A percentile compares a stretch with the other conserved stretches of the same genome.
Evolutionary conservation across 92 coral and sea anemone genomes (phyloP).

Genomic region (Palythoa grandis): DNA sequence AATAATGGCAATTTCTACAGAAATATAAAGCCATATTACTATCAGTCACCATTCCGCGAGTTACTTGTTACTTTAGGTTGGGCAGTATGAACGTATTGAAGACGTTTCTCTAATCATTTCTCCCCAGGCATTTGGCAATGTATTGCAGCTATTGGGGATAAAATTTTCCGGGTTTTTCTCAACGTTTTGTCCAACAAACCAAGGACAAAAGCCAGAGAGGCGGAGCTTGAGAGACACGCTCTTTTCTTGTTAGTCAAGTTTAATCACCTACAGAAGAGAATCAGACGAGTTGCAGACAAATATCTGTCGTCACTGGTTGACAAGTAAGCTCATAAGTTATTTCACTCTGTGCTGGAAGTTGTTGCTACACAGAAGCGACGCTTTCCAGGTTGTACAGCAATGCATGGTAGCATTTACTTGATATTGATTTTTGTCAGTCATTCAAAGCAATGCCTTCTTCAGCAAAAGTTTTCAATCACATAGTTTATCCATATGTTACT

Average conservation of each 20-base stretch:
- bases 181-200: slow-evolving; percentile 85
- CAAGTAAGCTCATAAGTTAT: slow-evolving; percentile 61
- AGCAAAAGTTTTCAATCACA: too few species aligned
- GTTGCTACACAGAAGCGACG: neutral
- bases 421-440: neutral
- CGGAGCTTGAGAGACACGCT: slow-evolving; percentile 91
- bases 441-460: neutral
- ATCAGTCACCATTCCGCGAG: too few species aligned
- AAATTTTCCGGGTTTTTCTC: slow-evolving; percentile 87
- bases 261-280: slow-evolving; percentile 85
- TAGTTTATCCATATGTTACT: neutral
- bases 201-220: slow-evolving; percentile 79
- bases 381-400: too few species aligned
- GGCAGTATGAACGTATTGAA: neutral
- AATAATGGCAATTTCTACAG: too few species aligned
- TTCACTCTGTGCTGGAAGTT: neutral
- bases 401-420: neutral
- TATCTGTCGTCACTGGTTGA: slow-evolving; percentile 89
- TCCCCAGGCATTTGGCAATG: slow-evolving; percentile 97
- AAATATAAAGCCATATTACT: too few species aligned
- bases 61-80: neutral
- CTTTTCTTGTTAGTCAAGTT: slow-evolving; percentile 92
- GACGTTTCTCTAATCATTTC: neutral
- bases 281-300: slow-evolving; percentile 94
- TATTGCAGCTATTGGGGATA: slow-evolving; percentile 89